phyloP scores from a whole-genome alignment of 2,113 vertebrate species.

The Calonectris borealis region DNA sequence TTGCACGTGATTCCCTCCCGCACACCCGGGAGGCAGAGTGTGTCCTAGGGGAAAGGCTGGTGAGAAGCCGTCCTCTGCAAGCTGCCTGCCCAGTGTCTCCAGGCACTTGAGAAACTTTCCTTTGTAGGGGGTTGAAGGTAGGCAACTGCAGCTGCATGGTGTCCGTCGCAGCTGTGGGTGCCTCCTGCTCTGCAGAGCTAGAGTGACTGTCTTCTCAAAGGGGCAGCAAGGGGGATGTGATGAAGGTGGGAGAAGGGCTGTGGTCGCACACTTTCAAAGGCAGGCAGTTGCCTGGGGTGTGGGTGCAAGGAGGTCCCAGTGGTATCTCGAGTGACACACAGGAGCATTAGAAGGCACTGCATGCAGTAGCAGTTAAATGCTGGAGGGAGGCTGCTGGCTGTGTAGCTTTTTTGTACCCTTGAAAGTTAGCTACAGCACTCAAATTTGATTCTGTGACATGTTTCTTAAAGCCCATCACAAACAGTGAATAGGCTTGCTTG shows the following conservation, averaged over 20 bases:
- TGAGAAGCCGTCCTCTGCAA: neutral
- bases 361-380: neutral
- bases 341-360: neutral
- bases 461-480: neutral
- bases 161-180: neutral
- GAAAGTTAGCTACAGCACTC: neutral
- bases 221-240: neutral
- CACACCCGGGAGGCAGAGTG: accelerated
- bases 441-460: neutral
- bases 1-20: accelerated
- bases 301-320: neutral
- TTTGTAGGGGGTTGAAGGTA: accelerated
- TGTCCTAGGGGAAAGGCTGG: neutral
- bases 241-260: neutral
- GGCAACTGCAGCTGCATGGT: accelerated
- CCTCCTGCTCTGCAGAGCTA: neutral
- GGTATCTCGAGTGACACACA: neutral
- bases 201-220: neutral
- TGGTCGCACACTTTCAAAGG: neutral
- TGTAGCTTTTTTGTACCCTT: neutral
- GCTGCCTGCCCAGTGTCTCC: neutral
- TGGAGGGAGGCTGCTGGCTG: neutral
- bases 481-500: neutral
- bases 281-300: neutral
- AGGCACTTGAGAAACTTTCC: neutral